Percentiles rank a stretch among this genome's conserved stretches.
Evolutionary conservation across 35 echinoderm and acorn worm species (phyloP).

Genomic region (Antedon bifida): DNA sequence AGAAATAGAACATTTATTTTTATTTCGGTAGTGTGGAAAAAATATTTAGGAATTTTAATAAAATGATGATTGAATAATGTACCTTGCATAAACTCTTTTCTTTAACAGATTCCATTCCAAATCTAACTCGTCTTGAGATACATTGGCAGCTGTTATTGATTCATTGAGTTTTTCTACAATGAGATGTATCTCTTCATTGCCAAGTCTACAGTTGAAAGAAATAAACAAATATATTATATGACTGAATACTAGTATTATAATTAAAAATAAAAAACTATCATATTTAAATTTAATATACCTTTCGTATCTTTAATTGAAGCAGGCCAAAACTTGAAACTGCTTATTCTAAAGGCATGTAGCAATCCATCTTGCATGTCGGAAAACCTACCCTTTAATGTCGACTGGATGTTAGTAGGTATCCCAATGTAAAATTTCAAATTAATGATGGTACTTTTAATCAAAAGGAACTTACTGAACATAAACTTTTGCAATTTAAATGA

Average conservation of each 20-base stretch:
- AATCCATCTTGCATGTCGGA: neutral
- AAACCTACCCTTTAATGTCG: neutral
- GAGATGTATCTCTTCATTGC: neutral
- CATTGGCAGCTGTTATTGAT: neutral
- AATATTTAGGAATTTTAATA: too few relatives aligned
- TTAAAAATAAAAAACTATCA: too few relatives aligned
- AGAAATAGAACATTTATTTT: too few relatives aligned
- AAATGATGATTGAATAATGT: neutral
- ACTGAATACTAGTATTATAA: too few relatives aligned
- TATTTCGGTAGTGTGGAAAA: too few relatives aligned
- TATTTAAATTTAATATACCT: too few relatives aligned
- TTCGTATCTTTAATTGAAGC: neutral
- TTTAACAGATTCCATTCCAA: constrained; percentile 29
- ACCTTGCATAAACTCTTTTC: constrained; percentile 27
- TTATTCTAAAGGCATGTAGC: neutral
- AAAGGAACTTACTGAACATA: too few relatives aligned
- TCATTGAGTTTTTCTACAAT: neutral
- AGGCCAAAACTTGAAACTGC: neutral
- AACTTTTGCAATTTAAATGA: too few relatives aligned
- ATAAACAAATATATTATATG: neutral
- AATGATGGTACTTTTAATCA: too few relatives aligned
- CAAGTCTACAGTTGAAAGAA: neutral
- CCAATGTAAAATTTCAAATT: too few relatives aligned
- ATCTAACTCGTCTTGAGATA: neutral
- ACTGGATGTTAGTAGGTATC: neutral